Percentiles rank a stretch among this genome's conserved stretches.
These are phyloP conservation scores for Caenorhabditis sulstoni DNA, from an alignment of 2,888 invertebrate genomes.

Conservation along the genomic window DNA sequence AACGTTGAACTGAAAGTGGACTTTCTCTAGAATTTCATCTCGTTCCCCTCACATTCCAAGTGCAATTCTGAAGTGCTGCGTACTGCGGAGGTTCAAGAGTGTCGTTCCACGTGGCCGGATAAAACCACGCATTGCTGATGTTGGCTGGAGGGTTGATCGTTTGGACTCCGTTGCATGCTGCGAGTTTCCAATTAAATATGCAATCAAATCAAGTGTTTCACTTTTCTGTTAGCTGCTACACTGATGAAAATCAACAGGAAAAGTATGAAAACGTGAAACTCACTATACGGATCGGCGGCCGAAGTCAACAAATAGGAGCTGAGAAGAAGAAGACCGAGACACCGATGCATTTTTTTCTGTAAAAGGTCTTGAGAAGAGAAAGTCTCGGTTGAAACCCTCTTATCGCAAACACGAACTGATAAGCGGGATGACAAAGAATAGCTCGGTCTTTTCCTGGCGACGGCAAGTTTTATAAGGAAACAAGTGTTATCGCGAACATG, in stretches of 20 bases:
- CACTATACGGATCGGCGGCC: slow-evolving; percentile 26
- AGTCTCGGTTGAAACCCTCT: background rate
- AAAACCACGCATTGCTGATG: slow-evolving; percentile 10
- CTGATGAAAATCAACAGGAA: background rate
- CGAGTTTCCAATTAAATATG: background rate
- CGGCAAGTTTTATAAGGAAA: slow-evolving; percentile 20
- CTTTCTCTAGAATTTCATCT: no score
- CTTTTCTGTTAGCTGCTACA: no score
- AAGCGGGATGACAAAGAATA: slow-evolving; percentile 16
- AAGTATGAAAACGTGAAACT: background rate
- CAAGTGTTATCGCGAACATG: slow-evolving; percentile 16
- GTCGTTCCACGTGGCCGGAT: slow-evolving; percentile 13
- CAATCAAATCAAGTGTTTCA: background rate
- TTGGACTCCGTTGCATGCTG: slow-evolving; percentile 29
- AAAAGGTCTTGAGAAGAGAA: background rate
- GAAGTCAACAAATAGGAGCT: background rate
- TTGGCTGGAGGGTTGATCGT: slow-evolving; percentile 28
- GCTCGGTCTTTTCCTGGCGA: slow-evolving; percentile 11
- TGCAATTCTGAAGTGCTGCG: slow-evolving; percentile 31
- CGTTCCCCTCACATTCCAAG: slow-evolving; percentile 26
- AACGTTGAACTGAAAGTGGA: slow-evolving; percentile 37
- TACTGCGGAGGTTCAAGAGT: slow-evolving; percentile 12
- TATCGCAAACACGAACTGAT: slow-evolving; percentile 13
- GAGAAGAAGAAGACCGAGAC: background rate
- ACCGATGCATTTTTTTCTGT: background rate